These are phyloP conservation scores for Odontophorus gujanensis DNA, from an alignment of 2,113 vertebrate species.

Conservation along the genomic window DNA sequence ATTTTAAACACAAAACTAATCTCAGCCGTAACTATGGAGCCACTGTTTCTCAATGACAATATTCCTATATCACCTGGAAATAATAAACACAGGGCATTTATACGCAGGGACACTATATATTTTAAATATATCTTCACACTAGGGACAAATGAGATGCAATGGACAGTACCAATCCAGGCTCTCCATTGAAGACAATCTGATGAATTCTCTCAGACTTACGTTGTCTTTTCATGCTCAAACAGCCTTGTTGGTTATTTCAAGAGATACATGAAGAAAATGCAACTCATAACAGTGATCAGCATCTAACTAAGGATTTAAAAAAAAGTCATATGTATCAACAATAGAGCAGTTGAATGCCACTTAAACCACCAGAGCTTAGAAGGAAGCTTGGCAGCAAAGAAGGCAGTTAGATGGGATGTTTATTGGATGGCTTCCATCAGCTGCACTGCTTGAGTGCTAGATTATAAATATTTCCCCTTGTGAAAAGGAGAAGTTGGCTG, in stretches of 20 bases:
- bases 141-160: not conserved
- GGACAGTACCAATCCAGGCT: not conserved
- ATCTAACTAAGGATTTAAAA: not conserved
- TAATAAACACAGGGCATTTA: not conserved
- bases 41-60: not conserved
- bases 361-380: not conserved
- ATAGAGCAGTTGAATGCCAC: not conserved
- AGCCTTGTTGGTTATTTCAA: slow-evolving; percentile 5
- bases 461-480: slow-evolving; percentile 71
- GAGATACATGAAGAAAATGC: not conserved
- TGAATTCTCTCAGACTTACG: not conserved
- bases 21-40: not conserved
- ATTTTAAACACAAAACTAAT: not conserved
- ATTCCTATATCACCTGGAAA: not conserved
- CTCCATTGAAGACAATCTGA: not conserved
- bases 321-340: not conserved
- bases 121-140: not conserved
- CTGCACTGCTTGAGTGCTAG: slow-evolving; percentile 56
- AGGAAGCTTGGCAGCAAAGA: slow-evolving; percentile 40
- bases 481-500: slow-evolving; percentile 69
- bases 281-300: not conserved
- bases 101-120: not conserved
- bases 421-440: slow-evolving; percentile 58
- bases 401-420: slow-evolving; percentile 38
- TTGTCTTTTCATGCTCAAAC: not conserved